Percentiles rank a stretch among this genome's conserved stretches.
phyloP scores from a whole-genome alignment of 35 echinoderm and acorn worm species.

The Ophioderma brevispina region DNA sequence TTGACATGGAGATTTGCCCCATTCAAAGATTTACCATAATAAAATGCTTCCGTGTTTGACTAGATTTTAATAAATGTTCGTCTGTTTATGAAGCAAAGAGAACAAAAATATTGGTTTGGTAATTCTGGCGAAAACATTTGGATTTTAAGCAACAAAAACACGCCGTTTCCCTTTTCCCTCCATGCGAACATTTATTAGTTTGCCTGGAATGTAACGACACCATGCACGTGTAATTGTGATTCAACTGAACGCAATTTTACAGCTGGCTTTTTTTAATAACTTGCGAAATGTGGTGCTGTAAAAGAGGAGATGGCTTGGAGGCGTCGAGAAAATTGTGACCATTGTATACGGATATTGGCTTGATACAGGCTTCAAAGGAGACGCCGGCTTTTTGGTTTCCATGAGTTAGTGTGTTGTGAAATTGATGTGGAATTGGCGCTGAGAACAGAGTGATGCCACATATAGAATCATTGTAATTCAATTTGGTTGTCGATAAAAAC shows the following conservation, averaged over 20 bases:
- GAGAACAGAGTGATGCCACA: background rate
- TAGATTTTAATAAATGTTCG: background rate
- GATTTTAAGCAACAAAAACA: background rate
- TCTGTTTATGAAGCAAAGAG: background rate
- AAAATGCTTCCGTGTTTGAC: background rate
- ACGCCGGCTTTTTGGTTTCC: background rate
- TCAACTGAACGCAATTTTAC: conserved; percentile 1
- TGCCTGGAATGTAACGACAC: background rate
- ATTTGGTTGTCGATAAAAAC: background rate
- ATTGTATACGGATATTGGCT: background rate
- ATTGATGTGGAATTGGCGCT: background rate
- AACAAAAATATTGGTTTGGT: background rate
- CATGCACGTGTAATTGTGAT: background rate
- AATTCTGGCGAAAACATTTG: background rate
- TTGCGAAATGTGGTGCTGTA: background rate
- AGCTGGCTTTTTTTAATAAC: conserved; percentile 2
- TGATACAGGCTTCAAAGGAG: background rate
- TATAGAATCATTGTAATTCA: background rate
- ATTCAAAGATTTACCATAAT: background rate
- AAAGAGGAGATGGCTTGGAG: background rate
- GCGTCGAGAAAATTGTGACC: background rate
- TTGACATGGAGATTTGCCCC: background rate
- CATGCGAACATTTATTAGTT: background rate
- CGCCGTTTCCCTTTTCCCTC: background rate
- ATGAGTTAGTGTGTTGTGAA: background rate